A percentile compares a stretch with the other conserved stretches of the same genome.
These are phyloP conservation scores for Drepana arcuata DNA, from an alignment of 1,140 invertebrate species.

Conservation along the genomic window DNA sequence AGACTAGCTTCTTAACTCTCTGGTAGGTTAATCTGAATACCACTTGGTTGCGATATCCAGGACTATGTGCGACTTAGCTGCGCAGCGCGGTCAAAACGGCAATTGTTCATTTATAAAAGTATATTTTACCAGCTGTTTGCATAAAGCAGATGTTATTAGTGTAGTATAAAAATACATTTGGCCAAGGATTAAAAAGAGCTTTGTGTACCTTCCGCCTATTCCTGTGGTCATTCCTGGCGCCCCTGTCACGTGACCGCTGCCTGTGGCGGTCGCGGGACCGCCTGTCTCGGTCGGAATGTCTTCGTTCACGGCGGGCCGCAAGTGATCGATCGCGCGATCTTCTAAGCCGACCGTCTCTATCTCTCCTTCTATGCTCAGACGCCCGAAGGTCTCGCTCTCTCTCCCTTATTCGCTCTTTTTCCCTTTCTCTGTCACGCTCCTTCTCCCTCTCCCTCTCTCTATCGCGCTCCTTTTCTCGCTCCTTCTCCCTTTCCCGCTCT, in stretches of 20 bases:
- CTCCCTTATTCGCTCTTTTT: conserved; percentile 22
- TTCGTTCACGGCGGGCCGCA: conserved; percentile 19
- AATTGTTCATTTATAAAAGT: no score
- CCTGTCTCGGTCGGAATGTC: conserved; percentile 22
- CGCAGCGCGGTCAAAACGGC: no score
- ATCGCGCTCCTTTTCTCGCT: conserved; percentile 31
- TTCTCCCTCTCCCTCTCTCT: conserved; percentile 24
- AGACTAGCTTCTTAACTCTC: no score
- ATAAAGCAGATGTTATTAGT: no score
- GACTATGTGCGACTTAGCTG: no score
- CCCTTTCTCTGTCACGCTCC: conserved; percentile 20
- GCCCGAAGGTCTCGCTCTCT: conserved; percentile 22
- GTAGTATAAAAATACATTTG: no score
- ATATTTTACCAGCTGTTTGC: no score
- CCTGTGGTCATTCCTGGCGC: conserved; percentile 17
- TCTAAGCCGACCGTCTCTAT: conserved; percentile 35
- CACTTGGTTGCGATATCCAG: no score
- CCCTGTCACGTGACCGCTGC: conserved; percentile 37
- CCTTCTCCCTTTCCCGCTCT: conserved; percentile 26
- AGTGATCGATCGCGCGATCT: conserved; percentile 30
- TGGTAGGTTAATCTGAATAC: no score
- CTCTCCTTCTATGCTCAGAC: conserved; percentile 19
- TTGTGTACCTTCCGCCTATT: conserved; percentile 30
- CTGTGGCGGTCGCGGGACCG: conserved; percentile 42
- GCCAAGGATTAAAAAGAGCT: no score